Conservation (phyloP, 2,797 vertebrate genomes). For the Xiphorhynchus erythropygius region DNA sequence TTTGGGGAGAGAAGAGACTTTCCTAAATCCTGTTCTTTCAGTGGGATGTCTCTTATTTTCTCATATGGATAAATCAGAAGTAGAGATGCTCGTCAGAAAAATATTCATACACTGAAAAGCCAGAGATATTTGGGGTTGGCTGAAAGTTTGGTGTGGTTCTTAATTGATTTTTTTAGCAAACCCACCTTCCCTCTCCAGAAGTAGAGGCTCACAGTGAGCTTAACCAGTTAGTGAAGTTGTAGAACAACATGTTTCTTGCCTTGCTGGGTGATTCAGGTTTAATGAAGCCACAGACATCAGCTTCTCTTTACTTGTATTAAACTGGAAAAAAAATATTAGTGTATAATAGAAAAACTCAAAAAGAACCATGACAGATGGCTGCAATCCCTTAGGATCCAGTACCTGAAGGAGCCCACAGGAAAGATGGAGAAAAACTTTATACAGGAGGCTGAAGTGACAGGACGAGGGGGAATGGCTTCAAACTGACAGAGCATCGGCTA, state of each 20-base stretch:
- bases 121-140: neutral
- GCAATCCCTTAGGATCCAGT: neutral
- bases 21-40: neutral
- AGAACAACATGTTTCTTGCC: neutral
- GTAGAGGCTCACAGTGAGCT: neutral
- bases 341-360: neutral
- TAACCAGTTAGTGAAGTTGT: neutral
- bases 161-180: neutral
- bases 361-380: neutral
- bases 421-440: neutral
- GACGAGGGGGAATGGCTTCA: neutral
- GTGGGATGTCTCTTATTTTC: neutral
- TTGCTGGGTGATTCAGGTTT: neutral
- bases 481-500: neutral
- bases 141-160: neutral
- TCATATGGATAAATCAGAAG: fast-evolving
- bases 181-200: neutral
- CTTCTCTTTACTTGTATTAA: neutral
- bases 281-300: neutral
- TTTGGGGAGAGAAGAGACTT: neutral
- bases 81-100: neutral
- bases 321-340: neutral
- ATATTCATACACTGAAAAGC: neutral
- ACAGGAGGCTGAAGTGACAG: neutral
- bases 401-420: neutral